Conservation (phyloP, 2,888 invertebrate species). For the Leistus spinibarbis region DNA sequence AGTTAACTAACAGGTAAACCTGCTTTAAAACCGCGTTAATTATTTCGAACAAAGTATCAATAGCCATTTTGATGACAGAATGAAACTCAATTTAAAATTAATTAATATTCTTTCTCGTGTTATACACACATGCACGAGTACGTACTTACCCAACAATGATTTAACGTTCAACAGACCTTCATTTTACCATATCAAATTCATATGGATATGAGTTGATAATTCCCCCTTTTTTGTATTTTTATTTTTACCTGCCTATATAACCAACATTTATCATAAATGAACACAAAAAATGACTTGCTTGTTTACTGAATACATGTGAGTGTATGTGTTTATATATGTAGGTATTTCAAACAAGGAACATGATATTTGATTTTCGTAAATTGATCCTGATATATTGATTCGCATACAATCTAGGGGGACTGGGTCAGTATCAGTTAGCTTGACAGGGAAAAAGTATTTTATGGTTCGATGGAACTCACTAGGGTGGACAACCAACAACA, state of each 20-base stretch:
- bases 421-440: background rate
- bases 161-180: background rate
- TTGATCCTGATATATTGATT: background rate
- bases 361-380: background rate
- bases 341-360: background rate
- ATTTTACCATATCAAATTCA: background rate
- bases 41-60: background rate
- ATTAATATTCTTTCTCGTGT: background rate
- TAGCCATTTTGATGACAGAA: background rate
- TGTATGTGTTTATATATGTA: background rate
- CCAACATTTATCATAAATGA: background rate
- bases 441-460: background rate
- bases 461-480: background rate
- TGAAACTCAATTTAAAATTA: background rate
- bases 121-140: background rate
- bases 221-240: background rate
- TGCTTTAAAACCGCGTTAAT: background rate
- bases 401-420: background rate
- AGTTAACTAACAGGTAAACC: background rate
- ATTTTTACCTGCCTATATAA: background rate
- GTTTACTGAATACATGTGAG: background rate
- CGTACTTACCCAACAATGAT: background rate
- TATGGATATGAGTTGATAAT: background rate
- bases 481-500: background rate
- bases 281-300: background rate